These are phyloP conservation scores for Urosaurus nigricauda DNA, from an alignment of 2,797 vertebrate genomes.

Conservation along the genomic window DNA sequence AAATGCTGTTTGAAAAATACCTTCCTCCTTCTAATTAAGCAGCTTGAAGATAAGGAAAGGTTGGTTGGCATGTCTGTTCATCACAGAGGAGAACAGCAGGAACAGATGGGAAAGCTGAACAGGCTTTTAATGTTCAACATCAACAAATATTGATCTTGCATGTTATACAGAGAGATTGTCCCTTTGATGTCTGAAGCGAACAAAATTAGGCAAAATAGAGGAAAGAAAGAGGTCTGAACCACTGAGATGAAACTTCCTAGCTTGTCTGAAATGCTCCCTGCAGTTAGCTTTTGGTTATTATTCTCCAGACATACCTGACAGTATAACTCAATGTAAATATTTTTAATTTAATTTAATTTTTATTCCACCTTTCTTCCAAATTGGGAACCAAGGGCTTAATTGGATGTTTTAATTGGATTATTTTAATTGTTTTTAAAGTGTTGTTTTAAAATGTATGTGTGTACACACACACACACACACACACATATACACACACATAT, in stretches of 20 bases:
- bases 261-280: background rate
- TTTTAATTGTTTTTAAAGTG: no score
- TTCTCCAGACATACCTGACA: background rate
- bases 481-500: no score
- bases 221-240: slow-evolving; percentile 5
- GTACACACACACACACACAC: no score
- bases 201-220: background rate
- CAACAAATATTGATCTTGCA: slow-evolving; percentile 40
- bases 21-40: slow-evolving; percentile 19
- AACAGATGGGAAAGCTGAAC: slow-evolving; percentile 21
- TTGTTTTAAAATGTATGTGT: no score
- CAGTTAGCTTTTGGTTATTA: background rate
- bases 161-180: slow-evolving; percentile 6
- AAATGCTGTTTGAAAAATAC: background rate
- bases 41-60: slow-evolving; percentile 22
- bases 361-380: no score
- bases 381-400: no score
- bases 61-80: slow-evolving; percentile 5
- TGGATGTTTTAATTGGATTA: no score
- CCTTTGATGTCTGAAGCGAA: slow-evolving; percentile 31
- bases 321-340: slow-evolving; percentile 23
- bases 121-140: slow-evolving; percentile 36
- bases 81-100: slow-evolving; percentile 22
- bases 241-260: slow-evolving; percentile 10
- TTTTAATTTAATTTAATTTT: no score